phyloP scores from a whole-genome alignment of 1,140 invertebrate species.

The Panagrolaimus sp. region DNA sequence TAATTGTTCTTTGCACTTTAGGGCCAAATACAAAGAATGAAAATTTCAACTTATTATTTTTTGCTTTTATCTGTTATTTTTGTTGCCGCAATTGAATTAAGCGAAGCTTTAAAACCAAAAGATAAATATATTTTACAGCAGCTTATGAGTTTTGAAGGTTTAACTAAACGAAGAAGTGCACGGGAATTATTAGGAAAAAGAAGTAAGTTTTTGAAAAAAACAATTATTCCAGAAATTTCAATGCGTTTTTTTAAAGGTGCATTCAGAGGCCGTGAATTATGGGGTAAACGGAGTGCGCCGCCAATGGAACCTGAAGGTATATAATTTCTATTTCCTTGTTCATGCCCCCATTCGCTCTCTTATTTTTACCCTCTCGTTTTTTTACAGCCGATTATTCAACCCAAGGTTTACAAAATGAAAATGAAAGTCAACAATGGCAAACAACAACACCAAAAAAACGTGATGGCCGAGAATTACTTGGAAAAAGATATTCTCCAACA shows the following conservation, averaged over 20 bases:
- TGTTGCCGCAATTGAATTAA: neutral
- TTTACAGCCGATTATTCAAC: neutral
- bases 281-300: slow-evolving; percentile 1
- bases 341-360: neutral
- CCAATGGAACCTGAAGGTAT: neutral
- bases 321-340: neutral
- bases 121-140: neutral
- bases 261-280: slow-evolving; percentile 10
- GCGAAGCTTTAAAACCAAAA: neutral
- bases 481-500: neutral
- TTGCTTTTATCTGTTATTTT: neutral
- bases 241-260: slow-evolving; percentile 4
- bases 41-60: too few relatives aligned
- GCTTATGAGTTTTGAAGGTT: slow-evolving; percentile 2
- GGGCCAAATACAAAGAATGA: too few relatives aligned
- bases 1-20: too few relatives aligned
- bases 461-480: neutral
- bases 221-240: neutral
- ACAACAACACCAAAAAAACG: neutral
- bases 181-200: slow-evolving; percentile 11
- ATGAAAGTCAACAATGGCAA: neutral
- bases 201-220: neutral
- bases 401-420: neutral
- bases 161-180: slow-evolving; percentile 2
- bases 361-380: too few relatives aligned